phyloP scores from a whole-genome alignment of 2,888 invertebrate genomes.

The Crioceris asparagi region DNA sequence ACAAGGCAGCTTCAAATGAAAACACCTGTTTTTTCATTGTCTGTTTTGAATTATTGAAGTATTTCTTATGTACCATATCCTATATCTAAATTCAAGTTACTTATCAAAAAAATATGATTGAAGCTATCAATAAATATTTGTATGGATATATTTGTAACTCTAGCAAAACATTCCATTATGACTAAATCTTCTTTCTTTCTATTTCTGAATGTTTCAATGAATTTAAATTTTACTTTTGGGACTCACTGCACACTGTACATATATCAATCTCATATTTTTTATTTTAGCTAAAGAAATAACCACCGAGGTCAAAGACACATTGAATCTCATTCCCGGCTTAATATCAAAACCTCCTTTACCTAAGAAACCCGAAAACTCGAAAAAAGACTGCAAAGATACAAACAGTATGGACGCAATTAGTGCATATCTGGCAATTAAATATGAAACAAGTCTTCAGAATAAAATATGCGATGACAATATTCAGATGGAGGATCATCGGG shows the following conservation, averaged over 20 bases:
- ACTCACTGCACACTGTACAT: no score
- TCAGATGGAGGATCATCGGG: conserved; percentile 3
- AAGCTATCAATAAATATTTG: not conserved
- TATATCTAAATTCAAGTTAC: no score
- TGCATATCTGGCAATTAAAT: conserved; percentile 25
- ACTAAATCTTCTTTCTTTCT: no score
- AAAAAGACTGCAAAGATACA: conserved; percentile 5
- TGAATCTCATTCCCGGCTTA: conserved; percentile 29
- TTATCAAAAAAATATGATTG: no score
- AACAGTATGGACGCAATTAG: conserved; percentile 21
- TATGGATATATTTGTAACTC: not conserved
- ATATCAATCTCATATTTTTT: no score
- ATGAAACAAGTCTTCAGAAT: conserved; percentile 8
- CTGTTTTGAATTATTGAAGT: no score
- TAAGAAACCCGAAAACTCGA: conserved; percentile 22
- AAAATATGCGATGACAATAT: not conserved
- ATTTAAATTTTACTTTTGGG: no score
- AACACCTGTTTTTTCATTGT: no score
- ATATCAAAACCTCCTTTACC: conserved; percentile 35
- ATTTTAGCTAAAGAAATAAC: not conserved
- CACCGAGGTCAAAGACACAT: conserved; percentile 6
- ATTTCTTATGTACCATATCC: no score
- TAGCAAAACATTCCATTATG: not conserved
- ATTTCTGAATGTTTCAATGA: no score
- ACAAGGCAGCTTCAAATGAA: no score